Conservation (phyloP, 2,888 invertebrate genomes). For the Mallateleia sp. region DNA sequence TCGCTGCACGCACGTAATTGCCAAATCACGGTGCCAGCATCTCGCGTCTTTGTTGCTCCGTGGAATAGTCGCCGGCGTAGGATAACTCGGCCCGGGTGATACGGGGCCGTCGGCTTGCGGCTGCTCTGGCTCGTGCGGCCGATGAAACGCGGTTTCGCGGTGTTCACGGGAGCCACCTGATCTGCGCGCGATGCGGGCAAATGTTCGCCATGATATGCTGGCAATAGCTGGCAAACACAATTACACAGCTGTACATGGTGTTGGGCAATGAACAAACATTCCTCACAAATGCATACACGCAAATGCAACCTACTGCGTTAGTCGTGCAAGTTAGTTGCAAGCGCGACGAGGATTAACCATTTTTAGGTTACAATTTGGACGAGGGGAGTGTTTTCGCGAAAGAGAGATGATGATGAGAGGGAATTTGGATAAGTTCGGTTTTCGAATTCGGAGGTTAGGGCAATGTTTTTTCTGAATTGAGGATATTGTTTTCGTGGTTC, state of each 20-base stretch:
- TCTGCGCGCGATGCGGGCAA: constrained; percentile 66
- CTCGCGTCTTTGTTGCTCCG: neutral
- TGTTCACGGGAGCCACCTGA: constrained; percentile 55
- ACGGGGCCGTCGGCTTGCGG: neutral
- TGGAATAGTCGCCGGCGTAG: neutral
- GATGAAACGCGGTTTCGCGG: neutral
- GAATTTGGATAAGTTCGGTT: too few relatives aligned
- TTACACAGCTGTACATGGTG: constrained; percentile 52
- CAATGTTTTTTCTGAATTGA: too few relatives aligned
- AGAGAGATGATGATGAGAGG: too few relatives aligned
- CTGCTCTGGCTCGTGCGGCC: neutral
- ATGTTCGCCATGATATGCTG: constrained; percentile 71
- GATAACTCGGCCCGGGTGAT: neutral
- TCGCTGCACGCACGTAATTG: constrained; percentile 13
- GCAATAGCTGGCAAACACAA: constrained; percentile 68
- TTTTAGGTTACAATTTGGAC: too few relatives aligned
- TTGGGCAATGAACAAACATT: constrained; percentile 65
- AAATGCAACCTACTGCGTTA: constrained; percentile 63
- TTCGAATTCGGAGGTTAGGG: too few relatives aligned
- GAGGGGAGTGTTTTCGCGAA: too few relatives aligned
- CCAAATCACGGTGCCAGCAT: neutral
- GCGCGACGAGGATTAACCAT: neutral
- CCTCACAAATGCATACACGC: constrained; percentile 61
- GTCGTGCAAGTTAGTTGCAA: constrained; percentile 34
- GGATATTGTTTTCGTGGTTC: too few relatives aligned